A percentile compares a stretch with the other conserved stretches of the same genome.
phyloP scores from a whole-genome alignment of 2,113 vertebrate genomes.

The Leptocoma aspasia region DNA sequence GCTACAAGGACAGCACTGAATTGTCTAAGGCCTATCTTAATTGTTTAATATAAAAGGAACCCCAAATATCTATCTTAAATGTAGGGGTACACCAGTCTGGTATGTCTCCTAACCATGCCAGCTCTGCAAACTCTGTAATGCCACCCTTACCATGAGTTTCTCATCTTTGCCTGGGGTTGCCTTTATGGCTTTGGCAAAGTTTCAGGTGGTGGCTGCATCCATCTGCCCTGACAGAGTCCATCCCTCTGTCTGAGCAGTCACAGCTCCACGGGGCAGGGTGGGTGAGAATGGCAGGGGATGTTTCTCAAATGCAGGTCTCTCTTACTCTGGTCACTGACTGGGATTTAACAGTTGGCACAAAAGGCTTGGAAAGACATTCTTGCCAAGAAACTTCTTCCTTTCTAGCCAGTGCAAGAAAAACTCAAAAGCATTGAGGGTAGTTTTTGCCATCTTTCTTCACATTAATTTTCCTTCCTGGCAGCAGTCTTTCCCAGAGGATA shows the following conservation, averaged over 20 bases:
- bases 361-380: not conserved
- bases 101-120: not conserved
- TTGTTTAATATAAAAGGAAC: not conserved
- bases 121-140: not conserved
- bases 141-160: not conserved
- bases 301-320: not conserved
- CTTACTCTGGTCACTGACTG: not conserved
- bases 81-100: not conserved
- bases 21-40: not conserved
- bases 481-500: not conserved
- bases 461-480: not conserved
- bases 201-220: not conserved
- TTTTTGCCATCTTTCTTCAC: not conserved
- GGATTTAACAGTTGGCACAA: not conserved
- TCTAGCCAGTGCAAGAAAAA: not conserved
- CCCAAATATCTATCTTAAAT: not conserved
- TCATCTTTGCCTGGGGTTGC: not conserved
- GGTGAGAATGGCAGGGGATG: not conserved
- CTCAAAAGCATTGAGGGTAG: not conserved
- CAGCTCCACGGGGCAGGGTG: not conserved
- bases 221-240: no score
- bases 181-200: not conserved
- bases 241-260: not conserved
- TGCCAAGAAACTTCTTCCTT: not conserved
- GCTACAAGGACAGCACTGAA: not conserved